Percentiles rank a stretch among this genome's conserved stretches.
Conservation (phyloP, 1,140 invertebrate genomes). For the Brachionus asplanchnoidis region DNA sequence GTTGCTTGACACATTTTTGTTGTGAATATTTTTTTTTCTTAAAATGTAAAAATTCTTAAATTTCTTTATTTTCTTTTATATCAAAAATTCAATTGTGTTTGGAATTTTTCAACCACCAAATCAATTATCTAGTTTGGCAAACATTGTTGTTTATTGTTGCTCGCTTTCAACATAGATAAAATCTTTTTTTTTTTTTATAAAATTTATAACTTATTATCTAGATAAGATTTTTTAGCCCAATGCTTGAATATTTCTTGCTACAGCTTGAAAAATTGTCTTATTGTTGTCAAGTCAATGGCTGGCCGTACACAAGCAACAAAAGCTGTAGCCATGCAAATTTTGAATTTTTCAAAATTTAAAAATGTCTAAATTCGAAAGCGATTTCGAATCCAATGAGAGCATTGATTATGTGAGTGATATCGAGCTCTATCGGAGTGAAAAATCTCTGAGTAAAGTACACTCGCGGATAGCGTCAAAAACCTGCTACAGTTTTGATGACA, state of each 20-base stretch:
- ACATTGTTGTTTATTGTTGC: neutral
- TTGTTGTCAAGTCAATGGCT: neutral
- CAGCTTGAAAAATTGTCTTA: neutral
- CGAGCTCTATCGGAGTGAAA: neutral
- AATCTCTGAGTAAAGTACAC: neutral
- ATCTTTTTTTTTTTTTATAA: neutral
- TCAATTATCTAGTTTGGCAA: neutral
- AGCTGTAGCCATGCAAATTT: conserved; percentile 14
- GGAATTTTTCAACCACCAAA: neutral
- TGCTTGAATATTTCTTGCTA: neutral
- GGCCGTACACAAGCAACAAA: neutral
- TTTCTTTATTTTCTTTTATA: neutral
- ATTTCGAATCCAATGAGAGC: neutral
- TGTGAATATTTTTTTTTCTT: neutral
- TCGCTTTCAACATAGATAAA: neutral
- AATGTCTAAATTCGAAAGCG: neutral
- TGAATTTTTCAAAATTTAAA: neutral
- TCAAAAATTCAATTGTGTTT: neutral
- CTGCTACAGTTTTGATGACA: conserved; percentile 13
- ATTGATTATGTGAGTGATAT: neutral
- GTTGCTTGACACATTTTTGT: conserved; percentile 6
- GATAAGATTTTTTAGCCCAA: neutral
- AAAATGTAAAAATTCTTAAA: neutral
- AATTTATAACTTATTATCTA: neutral
- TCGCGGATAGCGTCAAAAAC: neutral